These are phyloP conservation scores for Lepidochitona cinerea DNA, from an alignment of 2,888 invertebrate species.

Conservation along the genomic window DNA sequence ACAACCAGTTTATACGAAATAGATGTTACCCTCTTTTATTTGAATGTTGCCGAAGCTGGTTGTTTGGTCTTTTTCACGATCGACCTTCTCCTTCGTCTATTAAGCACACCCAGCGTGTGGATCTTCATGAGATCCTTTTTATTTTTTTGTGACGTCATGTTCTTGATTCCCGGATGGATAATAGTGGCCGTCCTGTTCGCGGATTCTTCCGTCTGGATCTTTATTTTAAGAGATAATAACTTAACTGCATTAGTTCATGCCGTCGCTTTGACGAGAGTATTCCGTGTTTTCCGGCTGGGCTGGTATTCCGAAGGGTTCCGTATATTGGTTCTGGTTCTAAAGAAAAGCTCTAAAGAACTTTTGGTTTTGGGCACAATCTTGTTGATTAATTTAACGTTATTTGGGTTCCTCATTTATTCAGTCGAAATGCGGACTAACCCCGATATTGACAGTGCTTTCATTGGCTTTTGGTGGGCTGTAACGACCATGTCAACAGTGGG, in stretches of 20 bases:
- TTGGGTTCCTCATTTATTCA: not conserved
- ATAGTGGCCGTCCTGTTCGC: not conserved
- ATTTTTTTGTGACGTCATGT: not conserved
- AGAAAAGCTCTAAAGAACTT: not conserved
- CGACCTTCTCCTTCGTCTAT: not conserved
- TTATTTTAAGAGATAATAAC: not conserved
- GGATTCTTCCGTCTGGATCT: not conserved
- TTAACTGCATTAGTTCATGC: not conserved
- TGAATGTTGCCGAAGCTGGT: not conserved
- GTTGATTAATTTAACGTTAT: not conserved
- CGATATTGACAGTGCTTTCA: not conserved
- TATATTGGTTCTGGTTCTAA: not conserved
- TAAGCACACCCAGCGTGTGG: not conserved
- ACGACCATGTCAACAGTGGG: conserved; percentile 1
- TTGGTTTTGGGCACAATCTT: not conserved
- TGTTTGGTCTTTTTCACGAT: not conserved
- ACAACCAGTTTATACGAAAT: not conserved
- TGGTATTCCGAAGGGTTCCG: not conserved
- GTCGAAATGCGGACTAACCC: not conserved
- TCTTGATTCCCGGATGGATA: not conserved
- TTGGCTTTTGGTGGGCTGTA: not conserved
- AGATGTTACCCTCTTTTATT: not conserved
- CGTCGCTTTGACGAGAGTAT: not conserved
- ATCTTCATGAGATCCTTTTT: not conserved
- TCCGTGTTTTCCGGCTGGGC: not conserved